These are phyloP conservation scores for Prolemur simus DNA, from an alignment of 2,113 vertebrate species.

Conservation along the genomic window DNA sequence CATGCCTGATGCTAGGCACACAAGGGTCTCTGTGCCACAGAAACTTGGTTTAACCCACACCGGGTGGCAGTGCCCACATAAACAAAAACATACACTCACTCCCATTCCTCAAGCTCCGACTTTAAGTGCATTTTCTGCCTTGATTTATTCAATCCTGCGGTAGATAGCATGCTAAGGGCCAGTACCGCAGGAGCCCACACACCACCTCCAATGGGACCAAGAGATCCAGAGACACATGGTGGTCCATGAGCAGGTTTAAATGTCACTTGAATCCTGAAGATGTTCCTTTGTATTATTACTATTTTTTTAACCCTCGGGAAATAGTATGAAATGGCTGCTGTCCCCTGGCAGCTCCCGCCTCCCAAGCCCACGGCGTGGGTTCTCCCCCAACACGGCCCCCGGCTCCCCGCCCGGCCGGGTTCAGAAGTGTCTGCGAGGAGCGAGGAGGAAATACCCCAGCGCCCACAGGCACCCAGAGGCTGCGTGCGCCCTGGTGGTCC, in stretches of 20 bases:
- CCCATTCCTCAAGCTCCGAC: neutral
- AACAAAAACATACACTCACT: neutral
- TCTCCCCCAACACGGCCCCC: neutral
- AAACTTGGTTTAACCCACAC: neutral
- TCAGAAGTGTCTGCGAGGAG: constrained; percentile 12
- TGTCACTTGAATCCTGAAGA: neutral
- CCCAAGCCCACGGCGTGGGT: neutral
- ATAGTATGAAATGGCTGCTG: fast-evolving
- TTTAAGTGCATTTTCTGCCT: neutral
- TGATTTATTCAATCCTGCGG: neutral
- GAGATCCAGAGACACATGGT: neutral
- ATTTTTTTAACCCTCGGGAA: neutral
- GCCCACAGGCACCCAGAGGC: constrained; percentile 63
- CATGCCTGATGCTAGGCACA: neutral
- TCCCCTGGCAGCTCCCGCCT: neutral
- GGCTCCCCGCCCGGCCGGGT: neutral
- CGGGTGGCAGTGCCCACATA: neutral
- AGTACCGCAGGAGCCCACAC: neutral
- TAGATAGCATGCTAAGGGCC: neutral
- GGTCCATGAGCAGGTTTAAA: neutral
- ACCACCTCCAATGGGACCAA: fast-evolving
- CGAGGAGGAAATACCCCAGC: neutral
- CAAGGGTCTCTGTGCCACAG: neutral
- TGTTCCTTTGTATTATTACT: neutral
- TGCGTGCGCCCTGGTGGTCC: constrained; percentile 78